Base-by-base conservation (phyloP, 1,140 invertebrate species). In the Metopolophium dirhodum region DNA sequence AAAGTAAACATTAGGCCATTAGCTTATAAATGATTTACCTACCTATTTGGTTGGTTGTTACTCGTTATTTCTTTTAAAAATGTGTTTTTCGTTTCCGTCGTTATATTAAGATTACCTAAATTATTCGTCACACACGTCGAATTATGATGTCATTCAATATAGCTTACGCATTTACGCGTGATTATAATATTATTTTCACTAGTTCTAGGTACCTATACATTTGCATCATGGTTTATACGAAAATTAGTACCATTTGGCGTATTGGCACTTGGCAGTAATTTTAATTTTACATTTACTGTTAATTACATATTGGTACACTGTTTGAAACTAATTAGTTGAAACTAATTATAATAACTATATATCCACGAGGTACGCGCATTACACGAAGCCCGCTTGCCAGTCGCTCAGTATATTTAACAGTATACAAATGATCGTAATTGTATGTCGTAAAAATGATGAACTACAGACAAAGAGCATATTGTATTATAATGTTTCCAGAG, bases 91-190 rank as follows among this genome's bases (percentile, higher is more conserved):
- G n/a, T 77, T 77, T 77, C 61, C 30, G 61, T 18, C 14, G 0
- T n/a, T n/a, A n/a, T 18, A 68, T 68, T 77, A n/a, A 77, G n/a
- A 35, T 77, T 77, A 77, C 61, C 14, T 77, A n/a, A 54, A 54
- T 51, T 18, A 23, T 77, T 77, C 14, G 61, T 35, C 61, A 77
- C 61, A 77, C 61, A n/a, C 61, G 14, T n/a, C 14, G n/a, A 77
- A n/a, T 77, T n/a, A 77, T 77, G 61, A 77, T 77, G 61, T 77
- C 61, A 77, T 77, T n/a, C 30, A n/a, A 68, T n/a, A n/a, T 54
- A 54, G 57, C 57, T 77, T 77, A 77, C 61, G 30, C 61, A 77
- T 77, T 77, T 20, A n/a, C 61, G 11, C 4, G 30, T 14, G n/a
- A 77, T n/a, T 77, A 77, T 18, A 6, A 61, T 30, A 61, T 77